Percentiles rank a stretch among this genome's conserved stretches.
Conservation (phyloP, 2,888 invertebrate genomes). For the Drosophila recens region DNA sequence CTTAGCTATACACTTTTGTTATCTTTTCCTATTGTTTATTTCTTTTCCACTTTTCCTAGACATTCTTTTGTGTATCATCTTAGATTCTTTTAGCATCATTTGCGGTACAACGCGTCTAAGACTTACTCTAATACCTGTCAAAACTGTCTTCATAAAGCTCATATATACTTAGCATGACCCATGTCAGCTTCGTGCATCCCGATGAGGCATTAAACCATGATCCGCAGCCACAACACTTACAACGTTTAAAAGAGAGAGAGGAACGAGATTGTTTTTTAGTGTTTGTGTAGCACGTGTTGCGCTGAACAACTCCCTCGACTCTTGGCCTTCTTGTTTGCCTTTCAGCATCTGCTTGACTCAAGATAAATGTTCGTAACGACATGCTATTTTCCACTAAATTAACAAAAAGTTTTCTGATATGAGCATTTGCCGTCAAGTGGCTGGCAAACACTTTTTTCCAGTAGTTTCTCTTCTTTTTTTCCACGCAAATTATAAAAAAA, state of each 20-base stretch:
- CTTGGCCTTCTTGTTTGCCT: not conserved
- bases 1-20: not conserved
- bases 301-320: not conserved
- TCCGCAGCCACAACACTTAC: not conserved
- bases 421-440: constrained; percentile 61
- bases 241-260: not conserved
- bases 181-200: constrained; percentile 31
- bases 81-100: not conserved
- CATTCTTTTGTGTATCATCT: not conserved
- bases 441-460: constrained; percentile 44
- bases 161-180: constrained; percentile 22
- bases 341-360: constrained; percentile 27
- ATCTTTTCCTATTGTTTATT: not conserved
- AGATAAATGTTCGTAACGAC: constrained; percentile 54
- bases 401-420: constrained; percentile 61
- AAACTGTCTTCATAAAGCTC: constrained; percentile 29
- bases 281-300: constrained; percentile 24
- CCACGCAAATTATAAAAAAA: constrained; percentile 40
- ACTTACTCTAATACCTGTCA: constrained; percentile 21
- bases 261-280: not conserved
- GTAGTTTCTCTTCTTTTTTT: constrained; percentile 1
- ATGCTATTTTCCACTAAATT: constrained; percentile 74
- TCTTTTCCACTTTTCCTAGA: not conserved
- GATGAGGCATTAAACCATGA: constrained; percentile 24
- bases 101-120: not conserved